phyloP scores from a whole-genome alignment of 2,113 vertebrate species.

The Austrofundulus limnaeus region DNA sequence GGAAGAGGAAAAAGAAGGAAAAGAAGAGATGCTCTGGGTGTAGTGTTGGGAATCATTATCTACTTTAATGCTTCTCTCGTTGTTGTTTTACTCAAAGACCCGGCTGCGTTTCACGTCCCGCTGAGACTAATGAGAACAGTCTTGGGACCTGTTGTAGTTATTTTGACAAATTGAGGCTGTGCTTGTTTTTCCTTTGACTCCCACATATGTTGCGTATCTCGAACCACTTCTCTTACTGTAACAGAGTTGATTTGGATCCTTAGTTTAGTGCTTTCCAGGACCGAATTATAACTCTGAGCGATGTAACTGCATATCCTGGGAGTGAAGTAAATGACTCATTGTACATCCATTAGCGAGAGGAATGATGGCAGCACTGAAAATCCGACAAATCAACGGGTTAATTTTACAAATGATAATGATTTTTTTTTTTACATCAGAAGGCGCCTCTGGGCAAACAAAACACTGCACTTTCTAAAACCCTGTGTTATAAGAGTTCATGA shows the following conservation, averaged over 20 bases:
- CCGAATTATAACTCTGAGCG: slow-evolving; percentile 42
- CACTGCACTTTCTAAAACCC: slow-evolving; percentile 55
- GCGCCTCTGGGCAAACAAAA: slow-evolving; percentile 72
- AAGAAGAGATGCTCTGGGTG: slow-evolving; percentile 9
- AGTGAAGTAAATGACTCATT: slow-evolving; percentile 67
- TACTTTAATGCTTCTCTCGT: slow-evolving; percentile 46
- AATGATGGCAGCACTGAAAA: slow-evolving; percentile 78
- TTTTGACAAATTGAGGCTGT: slow-evolving; percentile 70
- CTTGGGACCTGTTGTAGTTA: slow-evolving; percentile 51
- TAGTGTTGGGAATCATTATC: slow-evolving; percentile 56
- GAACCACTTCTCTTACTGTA: slow-evolving; percentile 51
- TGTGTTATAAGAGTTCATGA: slow-evolving; percentile 72
- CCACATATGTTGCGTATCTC: slow-evolving; percentile 64
- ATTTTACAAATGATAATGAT: slow-evolving; percentile 86
- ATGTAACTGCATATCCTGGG: slow-evolving; percentile 67
- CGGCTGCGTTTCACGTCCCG: slow-evolving; percentile 59
- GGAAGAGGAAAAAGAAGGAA: neutral
- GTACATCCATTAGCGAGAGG: slow-evolving; percentile 78
- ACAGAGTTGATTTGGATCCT: slow-evolving; percentile 55
- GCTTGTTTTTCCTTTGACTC: slow-evolving; percentile 58
- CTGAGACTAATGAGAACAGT: slow-evolving; percentile 67
- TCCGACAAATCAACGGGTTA: slow-evolving; percentile 84
- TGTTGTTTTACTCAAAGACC: slow-evolving; percentile 47
- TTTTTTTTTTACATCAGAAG: slow-evolving; percentile 70
- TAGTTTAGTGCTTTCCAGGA: slow-evolving; percentile 37